These are phyloP conservation scores for Stenichneumon culpator DNA, from an alignment of 2,888 invertebrate genomes.

Conservation along the genomic window DNA sequence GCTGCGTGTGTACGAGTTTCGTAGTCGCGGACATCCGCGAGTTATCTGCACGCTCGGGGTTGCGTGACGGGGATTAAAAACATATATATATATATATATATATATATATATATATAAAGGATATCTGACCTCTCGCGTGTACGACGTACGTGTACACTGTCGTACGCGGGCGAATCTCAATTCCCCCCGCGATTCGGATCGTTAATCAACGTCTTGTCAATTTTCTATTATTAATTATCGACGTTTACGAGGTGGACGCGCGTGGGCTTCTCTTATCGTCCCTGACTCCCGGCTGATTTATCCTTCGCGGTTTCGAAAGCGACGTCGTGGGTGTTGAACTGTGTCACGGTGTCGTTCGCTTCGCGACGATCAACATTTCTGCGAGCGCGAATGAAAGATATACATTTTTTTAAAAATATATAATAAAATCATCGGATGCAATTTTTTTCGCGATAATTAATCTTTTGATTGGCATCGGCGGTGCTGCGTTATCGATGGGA, in stretches of 20 bases:
- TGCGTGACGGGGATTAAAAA: slow-evolving; percentile 38
- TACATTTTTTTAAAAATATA: neutral
- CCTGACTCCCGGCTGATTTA: slow-evolving; percentile 1
- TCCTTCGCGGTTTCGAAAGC: slow-evolving; percentile 15
- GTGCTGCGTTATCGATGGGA: slow-evolving; percentile 15
- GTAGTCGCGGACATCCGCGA: slow-evolving; percentile 17
- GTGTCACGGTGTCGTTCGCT: slow-evolving; percentile 35
- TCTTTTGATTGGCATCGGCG: slow-evolving; percentile 52
- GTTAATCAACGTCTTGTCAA: slow-evolving; percentile 43
- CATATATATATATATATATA: neutral
- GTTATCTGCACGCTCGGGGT: slow-evolving; percentile 36
- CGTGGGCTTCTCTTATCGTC: slow-evolving; percentile 12
- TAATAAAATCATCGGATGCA: slow-evolving; percentile 5
- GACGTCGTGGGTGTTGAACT: slow-evolving; percentile 34
- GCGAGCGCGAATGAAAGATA: neutral
- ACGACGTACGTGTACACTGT: neutral
- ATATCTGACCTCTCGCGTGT: slow-evolving; percentile 16
- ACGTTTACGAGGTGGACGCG: slow-evolving; percentile 21
- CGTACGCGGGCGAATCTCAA: slow-evolving; percentile 2
- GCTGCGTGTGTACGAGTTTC: slow-evolving; percentile 2
- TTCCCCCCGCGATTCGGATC: slow-evolving; percentile 8
- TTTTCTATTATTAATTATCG: slow-evolving; percentile 33
- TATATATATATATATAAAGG: neutral
- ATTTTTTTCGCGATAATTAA: slow-evolving; percentile 70
- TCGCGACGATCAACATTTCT: slow-evolving; percentile 5